phyloP scores from a whole-genome alignment of 2,888 invertebrate genomes.

The Sphaerophoria taeniata region DNA sequence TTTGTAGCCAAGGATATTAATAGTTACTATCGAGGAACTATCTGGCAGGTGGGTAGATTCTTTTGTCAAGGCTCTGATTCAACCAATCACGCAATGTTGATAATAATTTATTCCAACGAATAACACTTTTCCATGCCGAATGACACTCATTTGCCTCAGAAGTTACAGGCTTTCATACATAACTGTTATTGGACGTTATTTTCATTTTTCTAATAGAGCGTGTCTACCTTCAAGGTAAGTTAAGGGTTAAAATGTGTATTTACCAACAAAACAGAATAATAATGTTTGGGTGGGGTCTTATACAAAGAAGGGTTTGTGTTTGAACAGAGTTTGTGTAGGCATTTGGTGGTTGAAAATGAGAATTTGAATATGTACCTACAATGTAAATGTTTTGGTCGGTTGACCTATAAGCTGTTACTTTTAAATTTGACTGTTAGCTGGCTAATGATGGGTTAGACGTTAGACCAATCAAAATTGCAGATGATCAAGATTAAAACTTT shows the following conservation, averaged over 20 bases:
- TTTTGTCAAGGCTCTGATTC: slow-evolving; percentile 79
- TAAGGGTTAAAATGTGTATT: slow-evolving; percentile 50
- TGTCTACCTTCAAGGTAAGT: slow-evolving; percentile 4
- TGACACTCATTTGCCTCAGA: slow-evolving; percentile 80
- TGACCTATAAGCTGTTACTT: no score
- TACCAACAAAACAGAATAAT: slow-evolving; percentile 35
- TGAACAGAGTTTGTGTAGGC: slow-evolving; percentile 10
- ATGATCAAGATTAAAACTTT: no score
- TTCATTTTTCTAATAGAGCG: neutral
- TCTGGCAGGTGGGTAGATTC: slow-evolving; percentile 57
- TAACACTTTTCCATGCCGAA: slow-evolving; percentile 80
- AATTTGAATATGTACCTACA: slow-evolving; percentile 33
- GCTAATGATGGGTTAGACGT: no score
- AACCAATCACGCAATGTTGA: slow-evolving; percentile 83
- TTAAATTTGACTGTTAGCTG: no score
- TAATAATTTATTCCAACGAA: slow-evolving; percentile 81
- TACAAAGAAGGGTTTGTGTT: slow-evolving; percentile 8
- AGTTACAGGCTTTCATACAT: slow-evolving; percentile 81
- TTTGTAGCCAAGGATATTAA: slow-evolving; percentile 42
- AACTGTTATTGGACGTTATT: slow-evolving; percentile 79
- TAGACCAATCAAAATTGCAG: no score
- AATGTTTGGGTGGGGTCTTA: slow-evolving; percentile 36
- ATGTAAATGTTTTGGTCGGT: slow-evolving; percentile 46
- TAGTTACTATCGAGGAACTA: slow-evolving; percentile 64
- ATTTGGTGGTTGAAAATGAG: slow-evolving; percentile 55